Conservation (phyloP, 2,113 vertebrate species). For the Steatornis caripensis region DNA sequence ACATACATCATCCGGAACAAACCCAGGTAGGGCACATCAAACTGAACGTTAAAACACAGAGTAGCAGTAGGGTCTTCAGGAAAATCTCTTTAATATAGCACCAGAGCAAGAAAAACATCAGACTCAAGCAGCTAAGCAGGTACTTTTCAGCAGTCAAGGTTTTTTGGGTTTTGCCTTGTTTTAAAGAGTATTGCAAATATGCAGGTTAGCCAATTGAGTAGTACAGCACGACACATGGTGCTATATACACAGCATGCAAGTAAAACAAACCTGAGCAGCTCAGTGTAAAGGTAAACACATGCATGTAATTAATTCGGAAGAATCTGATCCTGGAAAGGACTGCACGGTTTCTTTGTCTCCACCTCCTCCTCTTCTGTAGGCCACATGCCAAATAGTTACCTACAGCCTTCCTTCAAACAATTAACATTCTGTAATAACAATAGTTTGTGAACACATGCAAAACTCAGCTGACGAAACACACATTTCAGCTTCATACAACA, state of each 20-base stretch:
- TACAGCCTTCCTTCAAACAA: constrained; percentile 9
- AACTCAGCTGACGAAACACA: neutral
- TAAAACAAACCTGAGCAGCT: neutral
- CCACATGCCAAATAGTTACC: neutral
- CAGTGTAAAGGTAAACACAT: neutral
- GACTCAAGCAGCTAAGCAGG: neutral
- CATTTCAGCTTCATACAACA: neutral
- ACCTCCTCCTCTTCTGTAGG: neutral
- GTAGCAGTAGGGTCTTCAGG: neutral
- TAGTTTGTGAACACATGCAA: neutral
- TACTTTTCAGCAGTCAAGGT: neutral
- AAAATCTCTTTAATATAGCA: neutral
- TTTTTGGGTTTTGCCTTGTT: neutral
- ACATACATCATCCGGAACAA: neutral
- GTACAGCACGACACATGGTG: too few relatives aligned
- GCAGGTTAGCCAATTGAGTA: neutral
- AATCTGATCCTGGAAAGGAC: neutral
- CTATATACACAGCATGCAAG: neutral
- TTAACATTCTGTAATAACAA: constrained; percentile 16
- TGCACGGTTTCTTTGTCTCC: neutral
- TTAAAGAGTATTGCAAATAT: neutral
- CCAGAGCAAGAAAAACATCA: neutral
- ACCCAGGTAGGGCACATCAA: neutral
- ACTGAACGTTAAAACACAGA: neutral
- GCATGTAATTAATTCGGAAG: neutral